phyloP scores from a whole-genome alignment of 2,113 vertebrate species.

The Brachyhypopomus occidentalis region DNA sequence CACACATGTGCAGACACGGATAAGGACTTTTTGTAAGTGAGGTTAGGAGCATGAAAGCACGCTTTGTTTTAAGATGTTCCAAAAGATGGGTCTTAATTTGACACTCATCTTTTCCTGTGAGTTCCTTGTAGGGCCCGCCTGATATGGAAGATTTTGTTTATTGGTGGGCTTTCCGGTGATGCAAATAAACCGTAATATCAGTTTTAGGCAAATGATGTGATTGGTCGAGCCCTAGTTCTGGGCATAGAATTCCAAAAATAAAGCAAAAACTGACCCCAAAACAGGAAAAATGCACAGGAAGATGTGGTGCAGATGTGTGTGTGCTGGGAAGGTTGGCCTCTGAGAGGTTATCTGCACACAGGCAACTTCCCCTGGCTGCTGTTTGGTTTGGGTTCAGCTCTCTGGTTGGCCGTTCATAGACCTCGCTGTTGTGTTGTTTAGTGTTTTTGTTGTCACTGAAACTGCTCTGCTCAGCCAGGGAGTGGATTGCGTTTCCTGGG shows the following conservation, averaged over 20 bases:
- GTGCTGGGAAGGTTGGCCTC: not conserved
- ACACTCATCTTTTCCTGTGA: constrained; percentile 7
- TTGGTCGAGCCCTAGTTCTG: too few relatives aligned
- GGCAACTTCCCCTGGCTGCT: not conserved
- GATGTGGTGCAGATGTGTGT: constrained; percentile 1
- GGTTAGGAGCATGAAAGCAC: constrained; percentile 68
- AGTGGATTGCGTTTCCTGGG: constrained; percentile 18
- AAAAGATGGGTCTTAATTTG: constrained; percentile 69
- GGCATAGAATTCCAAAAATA: too few relatives aligned
- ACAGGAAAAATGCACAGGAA: too few relatives aligned
- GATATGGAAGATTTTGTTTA: too few relatives aligned
- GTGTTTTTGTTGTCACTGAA: constrained; percentile 12
- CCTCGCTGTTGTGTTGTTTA: not conserved
- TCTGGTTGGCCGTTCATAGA: not conserved
- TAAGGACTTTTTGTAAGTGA: constrained; percentile 67
- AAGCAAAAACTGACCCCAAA: too few relatives aligned
- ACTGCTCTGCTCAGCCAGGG: constrained; percentile 7
- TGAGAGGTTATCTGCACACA: not conserved
- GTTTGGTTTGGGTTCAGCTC: not conserved
- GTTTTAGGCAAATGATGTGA: too few relatives aligned
- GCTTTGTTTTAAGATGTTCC: constrained; percentile 66
- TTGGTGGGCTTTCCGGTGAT: too few relatives aligned
- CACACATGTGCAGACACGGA: constrained; percentile 18
- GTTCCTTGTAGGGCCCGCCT: not conserved
- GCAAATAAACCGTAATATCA: too few relatives aligned